Percentiles rank a stretch among this genome's conserved stretches.
These are phyloP conservation scores for Drosophila tripunctata DNA, from an alignment of 2,888 invertebrate genomes.

Conservation along the genomic window DNA sequence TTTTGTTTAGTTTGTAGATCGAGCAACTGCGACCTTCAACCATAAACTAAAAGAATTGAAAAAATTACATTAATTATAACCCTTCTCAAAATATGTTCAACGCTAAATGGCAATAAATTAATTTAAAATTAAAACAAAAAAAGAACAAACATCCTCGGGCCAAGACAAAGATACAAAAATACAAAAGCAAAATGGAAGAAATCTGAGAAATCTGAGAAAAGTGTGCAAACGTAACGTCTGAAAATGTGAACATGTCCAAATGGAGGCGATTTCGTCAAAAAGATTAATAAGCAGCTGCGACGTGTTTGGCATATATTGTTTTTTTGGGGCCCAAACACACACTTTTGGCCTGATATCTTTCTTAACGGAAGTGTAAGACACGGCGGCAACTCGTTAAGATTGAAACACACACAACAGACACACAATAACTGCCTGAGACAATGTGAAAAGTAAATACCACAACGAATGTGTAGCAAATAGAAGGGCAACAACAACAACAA, in stretches of 20 bases:
- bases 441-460: conserved; percentile 35
- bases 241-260: conserved; percentile 56
- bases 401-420: conserved; percentile 24
- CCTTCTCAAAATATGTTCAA: conserved; percentile 32
- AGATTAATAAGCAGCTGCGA: conserved; percentile 74
- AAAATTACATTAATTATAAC: conserved; percentile 56
- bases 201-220: conserved; percentile 28
- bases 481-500: conserved; percentile 18
- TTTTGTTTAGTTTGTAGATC: conserved; percentile 21
- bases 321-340: conserved; percentile 25
- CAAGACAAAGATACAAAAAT: conserved; percentile 22
- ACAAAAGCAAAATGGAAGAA: conserved; percentile 28
- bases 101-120: conserved; percentile 57
- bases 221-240: conserved; percentile 46
- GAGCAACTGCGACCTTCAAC: conserved; percentile 20
- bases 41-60: conserved; percentile 58
- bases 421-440: conserved; percentile 3
- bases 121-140: conserved; percentile 44
- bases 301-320: conserved; percentile 67
- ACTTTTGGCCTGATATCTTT: conserved; percentile 20
- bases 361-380: conserved; percentile 68
- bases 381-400: conserved; percentile 56
- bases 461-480: conserved; percentile 47
- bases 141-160: conserved; percentile 46
- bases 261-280: conserved; percentile 65